A percentile compares a stretch with the other conserved stretches of the same genome.
phyloP scores from a whole-genome alignment of 1,140 invertebrate species.

The Papilio polyxenes region DNA sequence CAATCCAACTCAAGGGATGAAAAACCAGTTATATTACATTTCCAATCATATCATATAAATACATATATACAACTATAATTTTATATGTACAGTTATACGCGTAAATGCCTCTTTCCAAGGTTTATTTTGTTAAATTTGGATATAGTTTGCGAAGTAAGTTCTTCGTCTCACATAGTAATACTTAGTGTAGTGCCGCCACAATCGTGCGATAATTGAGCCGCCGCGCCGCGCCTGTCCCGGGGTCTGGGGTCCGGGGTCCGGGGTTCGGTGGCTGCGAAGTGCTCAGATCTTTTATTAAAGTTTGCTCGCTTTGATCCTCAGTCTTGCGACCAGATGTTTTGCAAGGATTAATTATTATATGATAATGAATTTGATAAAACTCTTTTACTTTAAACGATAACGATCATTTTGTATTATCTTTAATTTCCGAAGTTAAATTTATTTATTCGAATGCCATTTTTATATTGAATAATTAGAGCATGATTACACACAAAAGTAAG shows the following conservation, averaged over 20 bases:
- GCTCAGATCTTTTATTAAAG: constrained; percentile 8
- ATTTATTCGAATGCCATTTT: background rate
- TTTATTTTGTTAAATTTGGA: background rate
- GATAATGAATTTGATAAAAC: constrained; percentile 5
- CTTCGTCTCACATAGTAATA: background rate
- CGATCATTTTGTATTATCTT: background rate
- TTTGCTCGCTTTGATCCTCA: constrained; percentile 3
- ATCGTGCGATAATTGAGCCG: constrained; percentile 15
- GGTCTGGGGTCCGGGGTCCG: background rate
- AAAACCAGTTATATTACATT: too few species aligned
- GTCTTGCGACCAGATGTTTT: background rate
- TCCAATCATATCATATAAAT: too few species aligned
- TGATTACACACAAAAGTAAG: background rate
- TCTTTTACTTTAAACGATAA: background rate
- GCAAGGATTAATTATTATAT: constrained; percentile 12
- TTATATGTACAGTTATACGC: too few species aligned
- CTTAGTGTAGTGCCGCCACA: background rate
- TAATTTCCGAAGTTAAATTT: background rate
- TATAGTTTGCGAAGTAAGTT: background rate
- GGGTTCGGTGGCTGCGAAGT: background rate
- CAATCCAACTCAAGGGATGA: too few species aligned
- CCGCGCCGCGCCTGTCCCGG: background rate
- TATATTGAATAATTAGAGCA: background rate
- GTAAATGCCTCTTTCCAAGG: too few species aligned
- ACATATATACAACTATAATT: too few species aligned